These are phyloP conservation scores for Ciconia maguari DNA, from an alignment of 2,113 vertebrate species.

Conservation along the genomic window DNA sequence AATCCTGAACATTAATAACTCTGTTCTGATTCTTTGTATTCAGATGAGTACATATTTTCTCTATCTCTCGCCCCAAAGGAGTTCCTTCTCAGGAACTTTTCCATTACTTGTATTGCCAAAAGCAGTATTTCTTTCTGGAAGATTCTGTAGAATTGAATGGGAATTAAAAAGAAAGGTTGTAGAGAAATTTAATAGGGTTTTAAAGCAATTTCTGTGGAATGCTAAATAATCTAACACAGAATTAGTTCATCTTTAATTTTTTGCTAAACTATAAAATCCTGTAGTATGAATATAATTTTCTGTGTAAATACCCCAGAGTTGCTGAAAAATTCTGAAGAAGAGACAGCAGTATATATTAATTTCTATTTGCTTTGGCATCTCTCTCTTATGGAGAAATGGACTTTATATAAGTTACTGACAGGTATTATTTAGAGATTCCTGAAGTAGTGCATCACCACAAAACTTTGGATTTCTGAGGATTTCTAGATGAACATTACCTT, in stretches of 20 bases:
- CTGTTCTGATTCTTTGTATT: conserved; percentile 30
- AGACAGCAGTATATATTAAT: not conserved
- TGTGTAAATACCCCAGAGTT: not conserved
- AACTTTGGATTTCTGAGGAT: not conserved
- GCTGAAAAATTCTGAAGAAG: not conserved
- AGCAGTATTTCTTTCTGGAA: not conserved
- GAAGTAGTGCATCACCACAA: not conserved
- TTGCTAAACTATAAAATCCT: not conserved
- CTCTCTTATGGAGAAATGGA: not conserved
- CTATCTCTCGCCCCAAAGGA: not conserved
- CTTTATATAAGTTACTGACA: not conserved
- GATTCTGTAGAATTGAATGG: not conserved
- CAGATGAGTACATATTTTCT: not conserved
- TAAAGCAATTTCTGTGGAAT: not conserved
- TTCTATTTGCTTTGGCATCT: not conserved
- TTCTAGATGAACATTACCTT: not conserved
- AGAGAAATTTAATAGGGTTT: not conserved
- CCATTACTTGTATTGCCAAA: not conserved
- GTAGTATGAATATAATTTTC: not conserved
- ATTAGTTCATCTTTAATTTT: not conserved
- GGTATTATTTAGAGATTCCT: not conserved
- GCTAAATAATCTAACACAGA: not conserved
- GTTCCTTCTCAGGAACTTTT: not conserved
- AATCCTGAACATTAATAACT: not conserved
- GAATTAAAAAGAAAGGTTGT: not conserved